These are phyloP conservation scores for Brassicogethes aeneus DNA, from an alignment of 2,888 invertebrate species.

Conservation along the genomic window DNA sequence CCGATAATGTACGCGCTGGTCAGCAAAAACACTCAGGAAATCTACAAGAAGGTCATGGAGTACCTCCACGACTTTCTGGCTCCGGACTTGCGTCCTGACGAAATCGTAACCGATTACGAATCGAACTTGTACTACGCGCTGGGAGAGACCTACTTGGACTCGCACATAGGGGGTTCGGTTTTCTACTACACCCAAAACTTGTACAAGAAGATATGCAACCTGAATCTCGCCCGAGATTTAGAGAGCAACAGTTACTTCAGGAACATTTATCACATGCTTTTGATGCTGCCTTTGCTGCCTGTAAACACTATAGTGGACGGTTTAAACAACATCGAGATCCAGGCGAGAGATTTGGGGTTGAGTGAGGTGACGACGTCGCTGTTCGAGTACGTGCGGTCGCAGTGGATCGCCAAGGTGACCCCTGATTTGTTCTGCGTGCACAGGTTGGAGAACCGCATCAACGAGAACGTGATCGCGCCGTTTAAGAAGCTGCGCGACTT, in stretches of 20 bases:
- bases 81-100: slow-evolving; percentile 30
- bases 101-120: slow-evolving; percentile 38
- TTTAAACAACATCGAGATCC: slow-evolving; percentile 31
- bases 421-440: slow-evolving; percentile 37
- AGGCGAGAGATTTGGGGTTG: slow-evolving; percentile 29
- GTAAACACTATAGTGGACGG: slow-evolving; percentile 36
- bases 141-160: slow-evolving; percentile 32
- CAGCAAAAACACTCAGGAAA: slow-evolving; percentile 29
- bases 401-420: slow-evolving; percentile 35
- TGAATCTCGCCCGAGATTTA: slow-evolving; percentile 30
- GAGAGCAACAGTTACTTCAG: slow-evolving; percentile 34
- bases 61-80: slow-evolving; percentile 30
- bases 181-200: slow-evolving; percentile 37
- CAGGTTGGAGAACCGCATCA: slow-evolving; percentile 34
- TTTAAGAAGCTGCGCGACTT: slow-evolving; percentile 36
- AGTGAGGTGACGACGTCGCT: slow-evolving; percentile 21
- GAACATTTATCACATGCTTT: slow-evolving; percentile 35
- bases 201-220: slow-evolving; percentile 34
- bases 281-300: slow-evolving; percentile 37
- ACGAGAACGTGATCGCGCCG: slow-evolving; percentile 36
- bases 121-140: slow-evolving; percentile 35
- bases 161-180: slow-evolving; percentile 35
- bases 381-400: slow-evolving; percentile 28
- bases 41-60: slow-evolving; percentile 32
- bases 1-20: slow-evolving; percentile 33